Evolutionary conservation across 2,113 vertebrate species (phyloP), one percentile per base, ranked within the genome.

Genomic region (Naja naja): DNA sequence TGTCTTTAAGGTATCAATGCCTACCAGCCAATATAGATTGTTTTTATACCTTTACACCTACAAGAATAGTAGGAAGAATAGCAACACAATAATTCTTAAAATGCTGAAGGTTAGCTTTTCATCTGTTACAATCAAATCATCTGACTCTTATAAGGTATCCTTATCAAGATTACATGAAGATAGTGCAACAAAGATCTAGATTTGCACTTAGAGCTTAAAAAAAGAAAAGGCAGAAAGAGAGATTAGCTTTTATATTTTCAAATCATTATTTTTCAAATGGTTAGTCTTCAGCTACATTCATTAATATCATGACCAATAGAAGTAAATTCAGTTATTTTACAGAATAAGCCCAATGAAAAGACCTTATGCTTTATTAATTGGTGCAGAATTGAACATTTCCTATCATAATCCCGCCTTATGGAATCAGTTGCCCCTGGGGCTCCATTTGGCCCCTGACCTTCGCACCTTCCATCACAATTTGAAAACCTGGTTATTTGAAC

Each of bases 1-100:
- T 60, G 94, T 55, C 95, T 97, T 96, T 95, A 92, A 94, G 95
- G 94, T 95, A 96, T 95, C 96, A 97, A 95, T 64, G 92, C 45
- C 94, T 95, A 95, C 86, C 94, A 96, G 0, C 20, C 89, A 95
- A 93, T 90, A 87, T 93, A 95, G 95, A 94, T 94, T 93, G 18
- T 93, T 95, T 93, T 94, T 93, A 96, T 55, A 95, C 30, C 69
- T 90, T 39, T 95, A 96, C 97, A 94, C 87, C 92, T 95, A n/a
- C 94, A 94, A 92, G 94, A 94, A 90, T 54, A 95, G 96, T 96
- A 96, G 93, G 89, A 58, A 0, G 25, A 93, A 95, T 96, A 91
- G 93, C 94, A 94, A 87, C 89, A 94, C 69, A 92, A 88, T 94
- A 92, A 95, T 89, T 74, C 90, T 91, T 91, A 93, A 92, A 89